A percentile compares a stretch with the other conserved stretches of the same genome.
Conservation (phyloP, 1,140 invertebrate genomes). For the Diorhabda carinulata region DNA sequence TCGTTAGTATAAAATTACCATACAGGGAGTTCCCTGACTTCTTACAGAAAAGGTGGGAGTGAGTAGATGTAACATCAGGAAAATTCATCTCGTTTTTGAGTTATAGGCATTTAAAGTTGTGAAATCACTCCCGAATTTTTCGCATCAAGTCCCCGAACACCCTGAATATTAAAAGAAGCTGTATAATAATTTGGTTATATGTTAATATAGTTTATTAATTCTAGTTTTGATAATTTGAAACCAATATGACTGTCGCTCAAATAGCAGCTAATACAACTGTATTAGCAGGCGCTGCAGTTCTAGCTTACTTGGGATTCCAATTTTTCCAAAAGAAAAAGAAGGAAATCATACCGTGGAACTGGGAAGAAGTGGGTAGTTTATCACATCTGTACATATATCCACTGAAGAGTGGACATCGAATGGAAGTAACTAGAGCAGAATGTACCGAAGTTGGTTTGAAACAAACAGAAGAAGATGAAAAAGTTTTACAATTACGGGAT, state of each 20-base stretch:
- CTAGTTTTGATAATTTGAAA: not conserved
- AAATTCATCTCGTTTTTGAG: too few relatives aligned
- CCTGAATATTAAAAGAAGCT: too few relatives aligned
- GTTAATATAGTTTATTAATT: too few relatives aligned
- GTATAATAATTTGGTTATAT: too few relatives aligned
- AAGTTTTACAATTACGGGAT: conserved; percentile 36
- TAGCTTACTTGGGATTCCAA: conserved; percentile 21
- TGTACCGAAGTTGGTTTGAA: conserved; percentile 38
- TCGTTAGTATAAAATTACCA: too few relatives aligned
- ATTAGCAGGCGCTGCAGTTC: conserved; percentile 5
- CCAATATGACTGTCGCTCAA: not conserved
- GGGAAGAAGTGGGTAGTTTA: conserved; percentile 41
- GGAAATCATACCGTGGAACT: conserved; percentile 30
- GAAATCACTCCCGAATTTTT: too few relatives aligned
- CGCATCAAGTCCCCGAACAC: too few relatives aligned
- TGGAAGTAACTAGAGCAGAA: conserved; percentile 37
- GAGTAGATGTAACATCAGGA: too few relatives aligned
- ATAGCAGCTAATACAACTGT: conserved; percentile 8
- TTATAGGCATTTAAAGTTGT: too few relatives aligned
- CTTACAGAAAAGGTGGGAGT: too few relatives aligned
- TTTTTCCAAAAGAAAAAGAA: conserved; percentile 26
- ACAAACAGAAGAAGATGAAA: conserved; percentile 31
- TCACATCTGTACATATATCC: conserved; percentile 41
- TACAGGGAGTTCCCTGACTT: too few relatives aligned
- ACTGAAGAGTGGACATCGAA: conserved; percentile 42